Base-by-base conservation (phyloP, 2,888 invertebrate genomes). In the Folsomia candida region DNA sequence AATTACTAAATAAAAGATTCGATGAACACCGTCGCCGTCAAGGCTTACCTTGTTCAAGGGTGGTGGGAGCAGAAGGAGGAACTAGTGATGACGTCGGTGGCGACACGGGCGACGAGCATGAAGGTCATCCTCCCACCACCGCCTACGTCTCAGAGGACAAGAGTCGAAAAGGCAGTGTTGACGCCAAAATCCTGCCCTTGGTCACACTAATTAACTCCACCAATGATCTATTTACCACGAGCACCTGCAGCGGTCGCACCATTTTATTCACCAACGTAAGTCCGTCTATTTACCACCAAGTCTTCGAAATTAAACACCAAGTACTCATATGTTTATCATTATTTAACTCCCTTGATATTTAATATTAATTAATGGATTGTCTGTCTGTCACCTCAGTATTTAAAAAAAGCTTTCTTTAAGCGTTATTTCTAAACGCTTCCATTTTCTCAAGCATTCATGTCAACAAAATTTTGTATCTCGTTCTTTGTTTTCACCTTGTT, bases 111-210 rank as follows among this genome's bases (percentile, higher is more conserved):
- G 9, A 28, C 29, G 24, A 59, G 3, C 3, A 2, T 3, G 26
- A 26, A 29, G 11, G 28, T 61, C 9, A 18, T 18, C n/a, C n/a
- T n/a, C n/a, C 28, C 6, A 28, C 26, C 61, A 26, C n/a, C n/a
- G 28, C 9, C 28, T 26, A 29, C 28, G 20, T 4, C n/a, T 6
- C 20, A n/a, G 64, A 68, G 63, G 79, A 79, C 71, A 79, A 79
- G 70, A 79, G 79, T 69, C 72, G 78, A 57, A 79, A 79, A 70
- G 78, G 78, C 26, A 74, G 76, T 51, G 75, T 78, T 22, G 78
- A 79, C 66, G 51, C 68, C 54, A 73, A 75, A 68, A 78, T 79
- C 69, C 57, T 72, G 28, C 62, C 65, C 51, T 58, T 78, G 58
- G 76, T 78, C 60, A 70, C 72, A 57, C 60, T 71, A 28, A 75